Base-by-base conservation (phyloP, 2,888 invertebrate genomes). In the Octonoba sinensis region DNA sequence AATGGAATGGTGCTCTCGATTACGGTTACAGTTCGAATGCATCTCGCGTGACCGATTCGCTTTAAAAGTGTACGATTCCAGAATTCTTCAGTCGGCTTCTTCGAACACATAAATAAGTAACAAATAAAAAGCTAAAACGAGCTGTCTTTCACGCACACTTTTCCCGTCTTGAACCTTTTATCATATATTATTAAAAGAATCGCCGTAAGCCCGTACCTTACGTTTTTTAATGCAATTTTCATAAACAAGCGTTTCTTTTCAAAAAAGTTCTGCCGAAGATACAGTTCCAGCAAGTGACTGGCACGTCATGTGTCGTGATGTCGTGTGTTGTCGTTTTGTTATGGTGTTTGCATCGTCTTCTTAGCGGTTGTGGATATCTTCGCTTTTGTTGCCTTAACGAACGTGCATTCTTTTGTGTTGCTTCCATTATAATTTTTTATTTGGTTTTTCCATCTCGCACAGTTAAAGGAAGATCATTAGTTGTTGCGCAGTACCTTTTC, bases 331-430 rank as follows among this genome's bases (percentile, higher is more conserved):
- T 54, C 54, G 54, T 20, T 54, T 54, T 54, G 54, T 54, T 54
- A 54, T 54, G 54, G 54, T 54, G 54, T 54, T 54, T 54, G 54
- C 54, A 54, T 54, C 54, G 54, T 54, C 54, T 54, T n/a, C 54
- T 54, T n/a, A 20, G 54, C 8, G 54, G n/a, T n/a, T 54, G 54
- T 54, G 54, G 20, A 54, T 54, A 54, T 54, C 54, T 54, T 54
- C 18, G 54, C 54, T 54, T 54, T 54, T 54, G 54, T 54, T 36
- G 54, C 54, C 6, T 54, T 54, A 36, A 36, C 36, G 36, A 36
- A 36, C 54, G 54, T 54, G 20, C 54, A 54, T 54, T 54, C 54
- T 54, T 54, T 54, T 54, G 54, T 54, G 54, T 54, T n/a, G 54
- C 54, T 20, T 54, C n/a, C 20, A 18, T 54, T 54, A n/a, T 36